phyloP scores from a whole-genome alignment of 2,113 vertebrate genomes.

The Campylomormyrus numenius region DNA sequence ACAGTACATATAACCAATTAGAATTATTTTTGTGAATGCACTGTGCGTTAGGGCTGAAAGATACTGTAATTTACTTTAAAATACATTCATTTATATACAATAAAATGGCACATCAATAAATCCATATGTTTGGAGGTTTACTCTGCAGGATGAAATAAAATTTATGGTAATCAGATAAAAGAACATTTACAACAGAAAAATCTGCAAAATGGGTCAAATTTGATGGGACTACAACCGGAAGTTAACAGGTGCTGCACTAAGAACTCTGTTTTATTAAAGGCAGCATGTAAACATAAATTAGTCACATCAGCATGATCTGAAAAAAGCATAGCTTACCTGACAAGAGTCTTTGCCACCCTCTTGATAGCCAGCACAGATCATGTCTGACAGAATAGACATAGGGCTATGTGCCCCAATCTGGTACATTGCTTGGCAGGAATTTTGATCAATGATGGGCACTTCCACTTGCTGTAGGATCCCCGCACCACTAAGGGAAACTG shows the following conservation, averaged over 20 bases:
- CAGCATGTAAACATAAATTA: background rate
- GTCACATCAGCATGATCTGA: constrained; percentile 15
- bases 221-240: background rate
- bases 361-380: constrained; percentile 64
- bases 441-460: constrained; percentile 59
- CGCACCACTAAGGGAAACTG: constrained; percentile 48
- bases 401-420: constrained; percentile 19
- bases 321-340: constrained; percentile 54
- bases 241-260: background rate
- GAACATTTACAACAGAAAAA: background rate
- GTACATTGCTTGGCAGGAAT: constrained; percentile 58
- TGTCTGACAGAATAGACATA: constrained; percentile 53
- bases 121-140: background rate
- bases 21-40: background rate
- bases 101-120: background rate
- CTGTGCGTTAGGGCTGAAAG: background rate
- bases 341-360: constrained; percentile 62
- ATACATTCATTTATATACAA: background rate
- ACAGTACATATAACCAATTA: background rate
- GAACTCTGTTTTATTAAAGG: background rate
- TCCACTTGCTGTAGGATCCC: constrained; percentile 58
- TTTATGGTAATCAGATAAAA: background rate
- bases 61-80: background rate
- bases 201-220: background rate
- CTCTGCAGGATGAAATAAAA: too few species aligned